Evolutionary conservation across 1,140 invertebrate species (phyloP), one percentile per base, ranked within the genome.

Genomic region (Drosophila santomea): DNA sequence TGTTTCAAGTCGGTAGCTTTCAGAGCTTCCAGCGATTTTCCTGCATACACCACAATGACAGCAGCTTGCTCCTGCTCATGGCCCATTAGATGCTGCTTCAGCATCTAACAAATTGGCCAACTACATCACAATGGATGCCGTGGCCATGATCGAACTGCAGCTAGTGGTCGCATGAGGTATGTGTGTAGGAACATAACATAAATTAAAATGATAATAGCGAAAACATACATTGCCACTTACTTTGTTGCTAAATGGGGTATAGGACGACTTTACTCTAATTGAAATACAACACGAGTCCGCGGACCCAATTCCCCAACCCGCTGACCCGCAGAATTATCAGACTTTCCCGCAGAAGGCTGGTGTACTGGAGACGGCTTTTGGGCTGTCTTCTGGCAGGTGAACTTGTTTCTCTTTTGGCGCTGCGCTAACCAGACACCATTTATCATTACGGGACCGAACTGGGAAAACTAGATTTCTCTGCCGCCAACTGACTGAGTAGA

Each of bases 161-260:
- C 25, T 25, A 83, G 8, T 8, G 7, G n/a, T 43, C 41, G n/a
- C 61, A 71, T 63, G 50, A 38, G 25, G 41, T 36, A 56, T 47
- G 35, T 59, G 78, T 76, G 62, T 71, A 80, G 71, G 50, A 80
- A 39, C 75, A 84, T 67, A 79, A 77, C 81, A 85, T 85, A 85
- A 85, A 85, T 85, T 85, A 85, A 80, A 85, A 85, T 85, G 81
- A 85, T 85, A 85, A 85, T 85, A 80, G 81, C 77, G 67, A 85
- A 85, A 85, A 85, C 81, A 85, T 74, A 84, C 81, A 85, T 85
- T 74, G 74, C 54, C 73, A 85, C 77, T 69, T 85, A 85, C 81
- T 80, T 85, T 85, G 81, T 85, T 78, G 81, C 81, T 85, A 85
- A 85, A 85, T 85, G 78, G 77, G 52, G 54, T 38, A 48, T 82